Base-by-base conservation (phyloP, 1,140 invertebrate species). In the Phortica variegata region DNA sequence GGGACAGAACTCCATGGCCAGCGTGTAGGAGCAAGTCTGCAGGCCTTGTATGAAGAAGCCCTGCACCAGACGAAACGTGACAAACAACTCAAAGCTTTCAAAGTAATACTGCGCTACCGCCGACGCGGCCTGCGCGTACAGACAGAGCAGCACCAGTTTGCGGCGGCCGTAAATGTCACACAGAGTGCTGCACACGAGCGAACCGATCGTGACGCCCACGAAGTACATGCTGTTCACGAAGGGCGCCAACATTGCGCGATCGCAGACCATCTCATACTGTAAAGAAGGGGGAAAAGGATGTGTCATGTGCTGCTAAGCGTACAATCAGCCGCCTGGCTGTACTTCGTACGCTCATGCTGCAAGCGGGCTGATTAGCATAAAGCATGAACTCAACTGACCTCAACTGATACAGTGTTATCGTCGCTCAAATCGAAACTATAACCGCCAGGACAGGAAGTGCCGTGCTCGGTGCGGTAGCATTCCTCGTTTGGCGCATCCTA, bases 31-130 rank as follows among this genome's bases (percentile, higher is more conserved):
- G 12, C 34, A 48, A 2, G 20, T 40, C 20, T 40, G 46, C 16
- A 48, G 20, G 16, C 46, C 46, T 38, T 48, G 43, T 17, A 44
- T 44, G 21, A 44, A 44, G 26, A 44, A 44, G n/a, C 43, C 43
- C 29, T 44, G 43, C 5, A 13, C 16, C 17, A 44, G 5, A 44
- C 43, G 43, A 19, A 44, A 34, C 13, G 18, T 3, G 3, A 7
- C 12, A 23, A 44, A 44, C 4, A 33, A 15, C 3, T 8, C 6
- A 16, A 33, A 34, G 21, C 29, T 44, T 4, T 3, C 4, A 29
- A 31, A 3, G 10, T 10, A 32, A 34, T 44, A 44, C 13, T 21
- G 16, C 9, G 6, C 29, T 9, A 33, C 3, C n/a, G 43, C 17
- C 9, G 29, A 33, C 6, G 34, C 3, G 6, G 43, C 43, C 18